These are phyloP conservation scores for Lordiphosa fenestrarum DNA, from an alignment of 2,888 invertebrate genomes.

Conservation along the genomic window DNA sequence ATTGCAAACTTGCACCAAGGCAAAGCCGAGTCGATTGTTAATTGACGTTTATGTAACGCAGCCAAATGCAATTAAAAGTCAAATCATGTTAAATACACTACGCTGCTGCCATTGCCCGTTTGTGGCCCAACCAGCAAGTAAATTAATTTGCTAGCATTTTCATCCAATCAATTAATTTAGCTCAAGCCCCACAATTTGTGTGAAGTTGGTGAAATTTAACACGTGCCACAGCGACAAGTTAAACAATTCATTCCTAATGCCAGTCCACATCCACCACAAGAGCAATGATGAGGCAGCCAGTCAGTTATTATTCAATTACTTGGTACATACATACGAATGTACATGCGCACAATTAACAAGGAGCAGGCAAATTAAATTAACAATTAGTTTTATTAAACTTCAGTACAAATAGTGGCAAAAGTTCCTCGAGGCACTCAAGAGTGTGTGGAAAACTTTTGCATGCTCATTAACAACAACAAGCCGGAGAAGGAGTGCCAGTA, in stretches of 20 bases:
- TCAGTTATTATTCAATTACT: constrained; percentile 77
- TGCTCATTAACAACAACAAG: constrained; percentile 68
- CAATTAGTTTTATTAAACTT: constrained; percentile 80
- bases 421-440: constrained; percentile 25
- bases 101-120: neutral
- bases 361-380: constrained; percentile 79
- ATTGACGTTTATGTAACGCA: constrained; percentile 39
- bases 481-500: constrained; percentile 12
- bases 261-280: constrained; percentile 8
- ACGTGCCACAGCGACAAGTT: constrained; percentile 1
- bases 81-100: constrained; percentile 43
- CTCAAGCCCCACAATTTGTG: constrained; percentile 5
- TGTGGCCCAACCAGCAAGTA: constrained; percentile 22
- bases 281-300: constrained; percentile 17
- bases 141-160: constrained; percentile 26
- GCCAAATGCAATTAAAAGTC: constrained; percentile 57
- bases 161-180: constrained; percentile 19
- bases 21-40: constrained; percentile 55
- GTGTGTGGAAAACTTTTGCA: constrained; percentile 55
- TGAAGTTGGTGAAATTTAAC: constrained; percentile 23
- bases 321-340: too few species aligned
- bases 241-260: constrained; percentile 10
- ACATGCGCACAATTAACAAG: constrained; percentile 77
- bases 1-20: constrained; percentile 35
- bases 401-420: constrained; percentile 36